Evolutionary conservation across 2,113 vertebrate genomes (phyloP), one percentile per base, ranked within the genome.

Genomic region (Leptobrachium leishanense): DNA sequence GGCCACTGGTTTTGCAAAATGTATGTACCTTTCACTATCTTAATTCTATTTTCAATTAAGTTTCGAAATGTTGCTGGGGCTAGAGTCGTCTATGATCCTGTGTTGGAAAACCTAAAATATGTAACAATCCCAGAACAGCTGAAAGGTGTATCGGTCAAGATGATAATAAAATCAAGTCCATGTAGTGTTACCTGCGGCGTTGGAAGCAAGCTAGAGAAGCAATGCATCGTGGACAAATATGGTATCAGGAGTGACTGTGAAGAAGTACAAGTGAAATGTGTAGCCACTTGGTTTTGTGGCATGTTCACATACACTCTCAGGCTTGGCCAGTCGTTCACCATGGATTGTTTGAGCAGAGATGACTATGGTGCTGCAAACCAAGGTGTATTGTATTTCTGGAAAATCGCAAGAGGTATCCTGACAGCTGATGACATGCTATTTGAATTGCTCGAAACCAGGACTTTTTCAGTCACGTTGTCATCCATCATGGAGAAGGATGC

Each of bases 101-200:
- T 1, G 1, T 54, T 43, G 15, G 15, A 63, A 63, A 40, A 66
- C 6, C 3, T 54, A 2, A 15, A n/a, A 13, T 50, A 57, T 1
- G 4, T 90, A 0, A 85, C 82, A 39, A 10, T 90, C 75, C 89
- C 86, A 0, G 0, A 42, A 8, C 80, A 85, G 43, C 66, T 88
- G 42, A 77, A 68, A 9, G 15, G 85, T 0, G 82, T 85, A 0
- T 70, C 74, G 0, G 83, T 85, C 0, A 65, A 72, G 77, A 79
- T 95, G 0, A 4, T 85, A 0, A 68, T 91, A 3, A 83, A 84
- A 11, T 69, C 89, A 66, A 93, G 93, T 0, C 42, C 90, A 31
- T 99, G 97, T 83, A 97, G 94, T 3, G 81, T 88, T 77, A 95
- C 95, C 57, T 98, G 96, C 40, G 97, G 97, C 6, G 85, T 92